phyloP scores from a whole-genome alignment of 64 coral and sea anemone species.

The Acropora tenuis region DNA sequence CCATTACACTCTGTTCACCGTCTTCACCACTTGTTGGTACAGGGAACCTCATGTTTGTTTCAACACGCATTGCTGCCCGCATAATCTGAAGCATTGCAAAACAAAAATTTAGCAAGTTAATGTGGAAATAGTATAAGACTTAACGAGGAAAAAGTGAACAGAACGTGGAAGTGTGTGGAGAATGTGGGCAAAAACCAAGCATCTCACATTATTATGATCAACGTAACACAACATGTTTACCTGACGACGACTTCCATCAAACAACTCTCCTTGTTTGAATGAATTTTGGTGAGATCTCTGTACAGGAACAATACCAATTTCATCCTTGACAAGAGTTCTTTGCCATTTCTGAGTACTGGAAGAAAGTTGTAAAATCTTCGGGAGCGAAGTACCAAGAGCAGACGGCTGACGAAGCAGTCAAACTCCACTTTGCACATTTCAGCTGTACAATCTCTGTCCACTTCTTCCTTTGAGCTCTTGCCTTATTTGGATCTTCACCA shows the following conservation, averaged over 20 bases:
- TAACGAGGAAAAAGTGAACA: background rate
- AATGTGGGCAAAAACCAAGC: background rate
- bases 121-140: no score
- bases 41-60: no score
- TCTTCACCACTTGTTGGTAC: no score
- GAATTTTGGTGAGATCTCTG: background rate
- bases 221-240: background rate
- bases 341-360: background rate
- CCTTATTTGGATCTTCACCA: slow-evolving; percentile 24
- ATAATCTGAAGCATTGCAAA: no score
- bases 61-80: no score
- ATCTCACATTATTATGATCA: background rate
- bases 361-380: slow-evolving; percentile 1
- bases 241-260: background rate
- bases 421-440: background rate
- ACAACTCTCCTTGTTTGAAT: background rate
- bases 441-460: slow-evolving; percentile 36
- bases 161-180: background rate
- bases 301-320: background rate
- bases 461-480: background rate
- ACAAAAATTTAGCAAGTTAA: no score
- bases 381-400: background rate
- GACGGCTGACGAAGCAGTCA: background rate
- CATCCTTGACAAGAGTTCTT: background rate
- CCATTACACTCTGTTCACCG: no score